Conservation (phyloP, 2,797 vertebrate species). For the Rhinatrema bivittatum region DNA sequence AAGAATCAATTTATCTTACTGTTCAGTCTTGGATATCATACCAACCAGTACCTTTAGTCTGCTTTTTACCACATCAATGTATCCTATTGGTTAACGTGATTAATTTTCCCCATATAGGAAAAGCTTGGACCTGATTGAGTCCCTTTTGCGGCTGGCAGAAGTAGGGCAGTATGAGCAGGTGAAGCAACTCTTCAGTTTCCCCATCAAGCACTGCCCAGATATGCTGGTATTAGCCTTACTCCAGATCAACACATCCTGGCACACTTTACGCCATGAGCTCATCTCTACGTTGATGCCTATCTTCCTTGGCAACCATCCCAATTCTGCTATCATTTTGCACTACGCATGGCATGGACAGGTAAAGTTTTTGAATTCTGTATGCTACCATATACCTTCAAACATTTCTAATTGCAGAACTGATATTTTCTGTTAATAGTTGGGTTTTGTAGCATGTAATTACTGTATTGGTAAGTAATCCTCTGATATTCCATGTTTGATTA, state of each 20-base stretch:
- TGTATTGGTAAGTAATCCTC: too few relatives aligned
- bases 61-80: too few relatives aligned
- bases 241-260: conserved; percentile 97
- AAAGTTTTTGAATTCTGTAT: too few relatives aligned
- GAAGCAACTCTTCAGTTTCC: conserved; percentile 96
- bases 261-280: conserved; percentile 93
- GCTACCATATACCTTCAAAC: too few relatives aligned
- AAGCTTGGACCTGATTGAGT: conserved; percentile 96
- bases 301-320: conserved; percentile 96
- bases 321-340: conserved; percentile 98
- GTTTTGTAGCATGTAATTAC: too few relatives aligned
- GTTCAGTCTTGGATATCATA: too few relatives aligned
- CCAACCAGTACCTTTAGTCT: too few relatives aligned
- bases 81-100: too few relatives aligned
- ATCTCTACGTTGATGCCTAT: conserved; percentile 98
- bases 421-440: too few relatives aligned
- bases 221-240: conserved; percentile 94
- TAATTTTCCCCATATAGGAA: conserved; percentile 81
- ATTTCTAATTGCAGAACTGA: too few relatives aligned
- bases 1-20: too few relatives aligned
- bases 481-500: too few relatives aligned
- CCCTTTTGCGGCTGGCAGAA: conserved; percentile 86
- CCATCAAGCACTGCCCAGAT: conserved; percentile 97
- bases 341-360: conserved; percentile 99
- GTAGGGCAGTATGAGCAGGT: conserved; percentile 97